Conservation (phyloP, 2,797 vertebrate species). For the Megaceryle alcyon region DNA sequence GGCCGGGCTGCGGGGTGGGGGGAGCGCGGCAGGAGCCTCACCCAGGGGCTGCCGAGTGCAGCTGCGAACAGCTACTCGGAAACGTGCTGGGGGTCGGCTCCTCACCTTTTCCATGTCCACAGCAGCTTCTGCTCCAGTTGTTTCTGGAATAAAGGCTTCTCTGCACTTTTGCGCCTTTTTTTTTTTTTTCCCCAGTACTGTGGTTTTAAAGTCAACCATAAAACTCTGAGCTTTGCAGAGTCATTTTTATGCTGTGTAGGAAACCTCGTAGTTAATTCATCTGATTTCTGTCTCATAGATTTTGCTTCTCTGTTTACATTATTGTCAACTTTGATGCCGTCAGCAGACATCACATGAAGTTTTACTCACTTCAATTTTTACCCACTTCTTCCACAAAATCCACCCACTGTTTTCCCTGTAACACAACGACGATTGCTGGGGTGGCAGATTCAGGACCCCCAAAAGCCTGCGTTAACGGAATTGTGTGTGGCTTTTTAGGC, state of each 20-base stretch:
- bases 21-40: too few relatives aligned
- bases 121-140: background rate
- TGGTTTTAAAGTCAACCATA: background rate
- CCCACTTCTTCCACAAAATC: rapidly evolving
- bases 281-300: background rate
- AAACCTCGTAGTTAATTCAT: background rate
- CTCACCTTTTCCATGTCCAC: rapidly evolving
- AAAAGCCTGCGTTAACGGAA: background rate
- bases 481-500: background rate
- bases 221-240: background rate
- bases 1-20: background rate
- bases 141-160: background rate
- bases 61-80: background rate
- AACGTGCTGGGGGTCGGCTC: rapidly evolving
- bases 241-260: background rate
- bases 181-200: background rate
- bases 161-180: background rate
- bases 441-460: rapidly evolving
- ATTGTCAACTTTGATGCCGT: background rate
- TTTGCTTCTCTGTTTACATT: background rate
- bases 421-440: rapidly evolving
- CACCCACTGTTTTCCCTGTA: background rate
- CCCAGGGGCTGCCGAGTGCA: too few relatives aligned
- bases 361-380: background rate
- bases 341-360: background rate